phyloP scores from a whole-genome alignment of 2,113 vertebrate species.

The Sardina pilchardus region DNA sequence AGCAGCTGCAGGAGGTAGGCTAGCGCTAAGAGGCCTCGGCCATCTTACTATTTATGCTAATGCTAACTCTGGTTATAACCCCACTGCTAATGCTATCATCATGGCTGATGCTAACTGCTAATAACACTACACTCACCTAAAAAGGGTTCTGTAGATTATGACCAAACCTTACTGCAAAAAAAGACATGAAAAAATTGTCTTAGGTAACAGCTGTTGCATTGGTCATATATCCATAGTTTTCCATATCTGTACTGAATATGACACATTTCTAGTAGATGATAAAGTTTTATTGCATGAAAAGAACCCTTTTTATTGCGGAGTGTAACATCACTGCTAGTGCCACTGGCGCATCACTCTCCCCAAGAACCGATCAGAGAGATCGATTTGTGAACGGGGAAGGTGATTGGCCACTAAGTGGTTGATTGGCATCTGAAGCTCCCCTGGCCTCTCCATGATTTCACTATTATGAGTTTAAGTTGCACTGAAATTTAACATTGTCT shows the following conservation, averaged over 20 bases:
- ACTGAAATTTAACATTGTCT: neutral
- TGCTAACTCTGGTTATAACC: neutral
- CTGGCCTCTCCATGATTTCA: neutral
- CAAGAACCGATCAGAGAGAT: neutral
- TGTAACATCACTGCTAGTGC: neutral
- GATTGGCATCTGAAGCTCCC: neutral
- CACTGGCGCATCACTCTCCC: neutral
- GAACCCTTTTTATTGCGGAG: neutral
- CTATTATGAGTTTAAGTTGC: neutral
- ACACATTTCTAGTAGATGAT: neutral
- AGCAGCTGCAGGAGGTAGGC: conserved; percentile 92
- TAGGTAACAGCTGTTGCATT: too few species aligned
- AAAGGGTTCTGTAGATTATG: neutral
- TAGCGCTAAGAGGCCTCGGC: neutral
- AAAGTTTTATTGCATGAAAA: neutral
- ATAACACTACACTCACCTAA: neutral
- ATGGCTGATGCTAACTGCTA: conserved; percentile 2
- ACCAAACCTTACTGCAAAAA: neutral
- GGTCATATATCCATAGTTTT: too few species aligned
- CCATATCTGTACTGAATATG: neutral
- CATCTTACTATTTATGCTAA: too few species aligned
- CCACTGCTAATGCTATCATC: neutral
- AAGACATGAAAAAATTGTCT: too few species aligned
- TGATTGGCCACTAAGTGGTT: neutral
- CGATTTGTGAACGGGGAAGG: neutral